Evolutionary conservation across 2,888 invertebrate species (phyloP).

Genomic region (Fissipunctia ypsillon): DNA sequence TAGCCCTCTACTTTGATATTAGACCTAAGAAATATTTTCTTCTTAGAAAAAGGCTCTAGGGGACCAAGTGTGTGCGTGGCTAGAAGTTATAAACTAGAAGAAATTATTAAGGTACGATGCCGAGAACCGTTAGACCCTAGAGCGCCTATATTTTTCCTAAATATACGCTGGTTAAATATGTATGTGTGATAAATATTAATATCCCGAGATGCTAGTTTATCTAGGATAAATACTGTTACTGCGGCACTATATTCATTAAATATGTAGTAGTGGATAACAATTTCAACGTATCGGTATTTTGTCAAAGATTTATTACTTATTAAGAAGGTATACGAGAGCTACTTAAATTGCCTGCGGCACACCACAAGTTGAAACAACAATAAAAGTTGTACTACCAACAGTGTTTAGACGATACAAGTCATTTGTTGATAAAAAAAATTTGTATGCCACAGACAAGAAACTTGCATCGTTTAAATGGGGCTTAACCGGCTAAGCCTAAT

Average conservation of each 20-base stretch:
- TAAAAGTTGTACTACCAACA: not conserved
- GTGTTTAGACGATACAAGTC: not conserved
- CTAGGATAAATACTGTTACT: slow-evolving; percentile 30
- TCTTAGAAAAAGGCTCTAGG: slow-evolving; percentile 16
- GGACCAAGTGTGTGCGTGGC: slow-evolving; percentile 15
- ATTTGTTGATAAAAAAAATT: too few relatives aligned
- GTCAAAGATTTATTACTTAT: too few relatives aligned
- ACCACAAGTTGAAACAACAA: too few relatives aligned
- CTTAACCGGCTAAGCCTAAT: too few relatives aligned
- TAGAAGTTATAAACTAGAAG: slow-evolving; percentile 34
- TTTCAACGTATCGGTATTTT: not conserved
- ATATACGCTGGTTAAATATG: slow-evolving; percentile 32
- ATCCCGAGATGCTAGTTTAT: slow-evolving; percentile 31
- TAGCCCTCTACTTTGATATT: too few relatives aligned
- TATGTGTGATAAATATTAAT: slow-evolving; percentile 41
- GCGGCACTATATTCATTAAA: not conserved
- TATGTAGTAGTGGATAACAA: not conserved
- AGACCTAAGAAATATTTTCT: slow-evolving; percentile 29
- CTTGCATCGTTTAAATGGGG: too few relatives aligned
- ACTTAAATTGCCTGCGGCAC: too few relatives aligned
- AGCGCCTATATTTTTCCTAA: slow-evolving; percentile 25
- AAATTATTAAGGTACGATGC: slow-evolving; percentile 38
- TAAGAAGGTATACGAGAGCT: too few relatives aligned
- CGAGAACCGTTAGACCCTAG: slow-evolving; percentile 16
- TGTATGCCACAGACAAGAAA: too few relatives aligned